Evolutionary conservation across 2,797 vertebrate species (phyloP), one percentile per base, ranked within the genome.

Genomic region (Neomorphus geoffroyi): DNA sequence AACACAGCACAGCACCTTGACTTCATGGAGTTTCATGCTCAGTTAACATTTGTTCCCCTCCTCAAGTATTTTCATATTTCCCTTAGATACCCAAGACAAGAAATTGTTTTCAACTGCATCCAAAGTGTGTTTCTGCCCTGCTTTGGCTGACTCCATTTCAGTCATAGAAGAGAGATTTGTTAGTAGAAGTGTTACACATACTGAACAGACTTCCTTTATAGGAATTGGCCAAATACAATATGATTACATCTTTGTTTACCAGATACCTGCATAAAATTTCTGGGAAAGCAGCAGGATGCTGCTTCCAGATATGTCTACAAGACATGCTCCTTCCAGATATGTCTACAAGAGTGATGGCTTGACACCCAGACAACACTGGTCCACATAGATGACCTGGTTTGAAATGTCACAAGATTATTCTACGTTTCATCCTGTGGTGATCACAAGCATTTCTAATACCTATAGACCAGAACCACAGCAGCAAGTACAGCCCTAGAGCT

Each of bases 291-390:
- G 30, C 22, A 91, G n/a, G 64, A 80, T 37, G 18, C 30, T 80
- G 18, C 39, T 94, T 93, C 21, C 56, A 78, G 13, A 7, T 54
- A 45, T 0, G 1, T 13, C 46, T 65, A 1, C 27, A 90, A 65
- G n/a, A n/a, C n/a, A 80, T 37, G 18, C 30, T 80, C 18, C 39
- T 94, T 93, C 21, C 56, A 78, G 13, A 7, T 54, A 45, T 0
- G 1, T 13, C 46, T 65, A 1, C n/a, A n/a, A n/a, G n/a, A n/a
- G n/a, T 0, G 0, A 30, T 11, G 43, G 48, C n/a, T 80, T 71
- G 48, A 39, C 53, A 58, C 56, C 46, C 1, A 80, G 60, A 48
- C 41, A 61, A 66, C 2, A 3, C 5, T 2, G 46, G 86, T 17
- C 58, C 46, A 33, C 39, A 73, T 32, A 80, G 28, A 53, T 13